Conservation (phyloP, 2,888 invertebrate genomes). For the Brachycybe producta region DNA sequence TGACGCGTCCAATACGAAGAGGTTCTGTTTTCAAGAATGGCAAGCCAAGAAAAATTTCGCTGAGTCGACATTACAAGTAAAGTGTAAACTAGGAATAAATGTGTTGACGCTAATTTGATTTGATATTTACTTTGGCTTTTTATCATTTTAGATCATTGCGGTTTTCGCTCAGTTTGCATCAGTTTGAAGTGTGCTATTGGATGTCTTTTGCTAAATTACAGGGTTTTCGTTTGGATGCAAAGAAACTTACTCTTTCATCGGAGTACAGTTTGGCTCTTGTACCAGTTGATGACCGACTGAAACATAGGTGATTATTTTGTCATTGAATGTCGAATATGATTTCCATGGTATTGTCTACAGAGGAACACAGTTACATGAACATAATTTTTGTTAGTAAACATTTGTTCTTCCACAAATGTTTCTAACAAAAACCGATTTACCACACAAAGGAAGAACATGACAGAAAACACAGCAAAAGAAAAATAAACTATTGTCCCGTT, state of each 20-base stretch:
- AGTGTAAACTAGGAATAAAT: not conserved
- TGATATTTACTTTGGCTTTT: not conserved
- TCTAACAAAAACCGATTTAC: no score
- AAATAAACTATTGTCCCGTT: no score
- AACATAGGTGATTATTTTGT: slow-evolving; percentile 40
- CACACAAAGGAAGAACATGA: no score
- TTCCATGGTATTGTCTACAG: not conserved
- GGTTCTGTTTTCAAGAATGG: slow-evolving; percentile 76
- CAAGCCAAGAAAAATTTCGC: slow-evolving; percentile 71
- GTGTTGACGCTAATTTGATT: not conserved
- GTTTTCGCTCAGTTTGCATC: slow-evolving; percentile 71
- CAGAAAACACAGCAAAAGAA: no score
- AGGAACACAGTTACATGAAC: not conserved
- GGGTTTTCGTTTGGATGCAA: slow-evolving; percentile 74
- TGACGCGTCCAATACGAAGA: slow-evolving; percentile 85
- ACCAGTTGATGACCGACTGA: slow-evolving; percentile 63
- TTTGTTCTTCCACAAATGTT: no score
- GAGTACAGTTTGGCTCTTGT: slow-evolving; percentile 48
- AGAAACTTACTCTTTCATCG: slow-evolving; percentile 64
- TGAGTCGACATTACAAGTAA: slow-evolving; percentile 60
- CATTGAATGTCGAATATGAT: not conserved
- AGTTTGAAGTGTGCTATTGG: slow-evolving; percentile 75
- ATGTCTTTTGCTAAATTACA: slow-evolving; percentile 92
- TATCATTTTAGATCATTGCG: slow-evolving; percentile 41
- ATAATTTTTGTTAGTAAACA: no score